phyloP scores from a whole-genome alignment of 2,797 vertebrate species.

The Prionace glauca region DNA sequence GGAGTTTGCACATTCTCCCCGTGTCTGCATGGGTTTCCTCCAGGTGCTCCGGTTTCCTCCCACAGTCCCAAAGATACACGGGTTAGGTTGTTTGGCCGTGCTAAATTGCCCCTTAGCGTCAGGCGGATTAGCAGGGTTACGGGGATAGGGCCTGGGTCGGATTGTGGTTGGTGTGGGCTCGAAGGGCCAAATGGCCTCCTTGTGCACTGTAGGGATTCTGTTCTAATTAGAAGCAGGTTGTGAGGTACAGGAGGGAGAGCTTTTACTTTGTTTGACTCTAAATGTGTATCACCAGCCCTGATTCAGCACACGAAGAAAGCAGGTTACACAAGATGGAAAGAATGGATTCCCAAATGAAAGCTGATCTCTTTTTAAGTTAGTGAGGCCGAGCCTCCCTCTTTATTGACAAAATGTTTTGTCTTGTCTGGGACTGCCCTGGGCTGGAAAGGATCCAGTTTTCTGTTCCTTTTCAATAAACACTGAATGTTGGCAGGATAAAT shows the following conservation, averaged over 20 bases:
- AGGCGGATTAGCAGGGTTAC: too few relatives aligned
- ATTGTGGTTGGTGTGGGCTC: too few relatives aligned
- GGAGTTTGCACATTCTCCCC: too few relatives aligned
- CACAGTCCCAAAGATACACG: too few relatives aligned
- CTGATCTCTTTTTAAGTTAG: not conserved
- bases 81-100: too few relatives aligned
- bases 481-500: not conserved
- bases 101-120: too few relatives aligned
- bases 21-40: too few relatives aligned
- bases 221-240: not conserved
- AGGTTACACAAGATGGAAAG: not conserved
- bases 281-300: not conserved
- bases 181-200: too few relatives aligned
- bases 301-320: not conserved
- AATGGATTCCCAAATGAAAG: not conserved
- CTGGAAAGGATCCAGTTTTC: not conserved
- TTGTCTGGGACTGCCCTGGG: not conserved
- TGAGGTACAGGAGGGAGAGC: not conserved
- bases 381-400: not conserved
- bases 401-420: not conserved
- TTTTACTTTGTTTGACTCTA: not conserved
- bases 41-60: too few relatives aligned
- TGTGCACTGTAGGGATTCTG: not conserved
- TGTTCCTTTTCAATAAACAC: not conserved
- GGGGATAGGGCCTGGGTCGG: too few relatives aligned